phyloP scores from a whole-genome alignment of 2,888 invertebrate genomes.

The Baccha elongata region DNA sequence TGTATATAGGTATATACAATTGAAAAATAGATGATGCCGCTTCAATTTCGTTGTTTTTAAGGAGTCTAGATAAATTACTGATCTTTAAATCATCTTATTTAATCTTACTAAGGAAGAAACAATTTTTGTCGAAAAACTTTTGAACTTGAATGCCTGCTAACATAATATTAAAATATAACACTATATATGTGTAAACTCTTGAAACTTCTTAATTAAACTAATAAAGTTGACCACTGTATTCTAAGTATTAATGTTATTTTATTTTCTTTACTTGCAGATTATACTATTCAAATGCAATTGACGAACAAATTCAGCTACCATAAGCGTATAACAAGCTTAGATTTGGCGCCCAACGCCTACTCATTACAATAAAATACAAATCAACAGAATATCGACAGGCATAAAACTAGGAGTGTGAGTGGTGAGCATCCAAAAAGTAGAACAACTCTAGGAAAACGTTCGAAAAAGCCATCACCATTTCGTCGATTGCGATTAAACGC shows the following conservation, averaged over 20 bases:
- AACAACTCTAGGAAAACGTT: constrained; percentile 74
- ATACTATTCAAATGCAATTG: constrained; percentile 52
- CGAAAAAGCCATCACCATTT: constrained; percentile 83
- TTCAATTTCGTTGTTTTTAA: no score
- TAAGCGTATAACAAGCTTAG: not conserved
- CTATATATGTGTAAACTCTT: no score
- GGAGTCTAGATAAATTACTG: no score
- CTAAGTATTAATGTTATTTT: not conserved
- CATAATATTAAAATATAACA: no score
- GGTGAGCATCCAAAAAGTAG: constrained; percentile 29
- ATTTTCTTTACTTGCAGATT: constrained; percentile 41
- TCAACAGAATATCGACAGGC: not conserved
- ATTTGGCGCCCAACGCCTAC: constrained; percentile 50
- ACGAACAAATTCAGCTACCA: constrained; percentile 13
- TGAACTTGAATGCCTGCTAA: no score
- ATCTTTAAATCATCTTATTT: no score
- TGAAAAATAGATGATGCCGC: no score
- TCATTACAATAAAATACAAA: constrained; percentile 13
- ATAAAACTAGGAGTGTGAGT: constrained; percentile 39
- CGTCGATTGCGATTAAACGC: constrained; percentile 83
- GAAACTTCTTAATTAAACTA: no score
- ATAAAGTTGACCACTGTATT: no score
- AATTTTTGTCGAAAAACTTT: no score
- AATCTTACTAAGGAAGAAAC: no score
- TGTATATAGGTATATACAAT: no score